These are phyloP conservation scores for Ictidomys tridecemlineatus DNA, from an alignment of 2,113 vertebrate species.

Conservation along the genomic window DNA sequence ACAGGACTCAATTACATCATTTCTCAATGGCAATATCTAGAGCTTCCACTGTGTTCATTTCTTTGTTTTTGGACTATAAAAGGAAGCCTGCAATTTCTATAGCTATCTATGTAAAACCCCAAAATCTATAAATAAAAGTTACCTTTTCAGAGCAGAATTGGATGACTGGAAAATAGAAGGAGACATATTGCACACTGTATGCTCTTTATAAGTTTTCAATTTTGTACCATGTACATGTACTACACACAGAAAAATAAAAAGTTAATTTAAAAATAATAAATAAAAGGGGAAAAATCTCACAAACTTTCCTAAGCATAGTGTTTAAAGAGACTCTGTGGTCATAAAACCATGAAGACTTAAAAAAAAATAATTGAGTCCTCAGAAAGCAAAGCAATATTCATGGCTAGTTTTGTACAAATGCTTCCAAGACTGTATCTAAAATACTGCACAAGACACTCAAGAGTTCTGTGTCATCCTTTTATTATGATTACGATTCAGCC, in stretches of 20 bases:
- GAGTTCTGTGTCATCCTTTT: neutral
- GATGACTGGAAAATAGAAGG: neutral
- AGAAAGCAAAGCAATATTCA: conserved; percentile 27
- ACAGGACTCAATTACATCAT: neutral
- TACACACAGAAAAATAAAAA: neutral
- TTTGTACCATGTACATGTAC: neutral
- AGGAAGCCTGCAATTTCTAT: neutral
- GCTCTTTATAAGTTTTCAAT: neutral
- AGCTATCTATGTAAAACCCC: neutral
- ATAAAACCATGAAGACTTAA: neutral
- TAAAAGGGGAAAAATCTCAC: neutral
- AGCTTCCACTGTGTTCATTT: neutral
- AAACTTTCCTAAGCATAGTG: neutral
- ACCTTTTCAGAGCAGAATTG: neutral
- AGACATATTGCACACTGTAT: neutral
- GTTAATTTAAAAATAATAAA: conserved; percentile 19
- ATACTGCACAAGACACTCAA: neutral
- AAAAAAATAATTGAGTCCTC: neutral
- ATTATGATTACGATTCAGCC: conserved; percentile 28
- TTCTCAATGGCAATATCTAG: neutral
- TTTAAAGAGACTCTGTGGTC: neutral
- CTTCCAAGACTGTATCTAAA: conserved; percentile 9
- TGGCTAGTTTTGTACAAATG: conserved; percentile 11
- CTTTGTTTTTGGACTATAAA: neutral
- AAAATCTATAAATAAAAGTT: neutral